Conservation (phyloP, 2,888 invertebrate genomes). For the Eupithecia vulgata region DNA sequence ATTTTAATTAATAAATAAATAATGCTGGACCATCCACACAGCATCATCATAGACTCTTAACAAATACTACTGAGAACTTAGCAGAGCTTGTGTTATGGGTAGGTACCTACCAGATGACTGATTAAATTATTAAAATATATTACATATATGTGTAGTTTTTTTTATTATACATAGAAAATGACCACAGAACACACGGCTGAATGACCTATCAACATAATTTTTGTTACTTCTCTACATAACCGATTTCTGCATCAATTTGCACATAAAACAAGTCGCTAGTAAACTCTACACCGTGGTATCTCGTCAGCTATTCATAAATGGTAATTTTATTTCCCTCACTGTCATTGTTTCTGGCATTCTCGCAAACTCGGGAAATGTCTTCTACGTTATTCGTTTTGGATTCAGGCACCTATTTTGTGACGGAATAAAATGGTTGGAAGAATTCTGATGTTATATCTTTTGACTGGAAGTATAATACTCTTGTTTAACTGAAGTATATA, state of each 20-base stretch:
- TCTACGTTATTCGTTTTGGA: slow-evolving; percentile 26
- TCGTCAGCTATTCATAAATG: slow-evolving; percentile 45
- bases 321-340: slow-evolving; percentile 43
- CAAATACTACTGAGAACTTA: too few relatives aligned
- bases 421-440: slow-evolving; percentile 1
- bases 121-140: too few relatives aligned
- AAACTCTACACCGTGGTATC: slow-evolving; percentile 14
- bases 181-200: too few relatives aligned
- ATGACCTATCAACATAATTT: background rate
- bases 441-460: background rate
- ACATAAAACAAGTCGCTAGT: slow-evolving; percentile 3
- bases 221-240: background rate
- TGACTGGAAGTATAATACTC: background rate
- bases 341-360: slow-evolving; percentile 40
- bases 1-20: too few relatives aligned
- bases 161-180: too few relatives aligned
- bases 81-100: too few relatives aligned
- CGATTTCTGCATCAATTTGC: slow-evolving; percentile 15
- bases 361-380: slow-evolving; percentile 26
- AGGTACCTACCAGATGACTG: too few relatives aligned
- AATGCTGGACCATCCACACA: too few relatives aligned
- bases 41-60: too few relatives aligned
- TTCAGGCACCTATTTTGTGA: slow-evolving; percentile 11
- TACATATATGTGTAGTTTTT: too few relatives aligned
- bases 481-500: background rate